Percentiles rank a stretch among this genome's conserved stretches.
Evolutionary conservation across 2,797 vertebrate genomes (phyloP).

Genomic region (Diglossa cyanea): DNA sequence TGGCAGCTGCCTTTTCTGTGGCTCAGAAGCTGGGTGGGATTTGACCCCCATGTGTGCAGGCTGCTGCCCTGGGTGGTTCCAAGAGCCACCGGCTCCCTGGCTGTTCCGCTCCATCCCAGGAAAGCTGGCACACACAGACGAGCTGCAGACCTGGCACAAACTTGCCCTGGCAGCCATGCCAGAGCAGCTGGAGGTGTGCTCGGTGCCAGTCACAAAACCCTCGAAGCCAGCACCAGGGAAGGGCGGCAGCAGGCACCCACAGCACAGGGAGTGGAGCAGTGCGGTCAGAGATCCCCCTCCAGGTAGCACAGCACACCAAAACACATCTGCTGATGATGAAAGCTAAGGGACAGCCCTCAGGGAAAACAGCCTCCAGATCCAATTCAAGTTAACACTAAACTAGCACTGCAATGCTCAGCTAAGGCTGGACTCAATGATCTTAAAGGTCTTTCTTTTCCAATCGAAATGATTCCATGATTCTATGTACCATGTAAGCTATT

Average conservation of each 20-base stretch:
- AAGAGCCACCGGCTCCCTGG: background rate
- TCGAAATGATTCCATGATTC: background rate
- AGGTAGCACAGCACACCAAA: fast-evolving
- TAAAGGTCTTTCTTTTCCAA: background rate
- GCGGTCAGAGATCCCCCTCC: background rate
- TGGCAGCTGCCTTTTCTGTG: background rate
- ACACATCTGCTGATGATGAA: background rate
- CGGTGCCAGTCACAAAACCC: background rate
- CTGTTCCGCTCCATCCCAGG: fast-evolving
- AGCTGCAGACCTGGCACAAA: background rate
- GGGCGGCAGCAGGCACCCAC: fast-evolving
- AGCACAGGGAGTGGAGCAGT: fast-evolving
- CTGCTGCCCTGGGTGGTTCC: fast-evolving
- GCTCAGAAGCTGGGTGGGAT: fast-evolving
- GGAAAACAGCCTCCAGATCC: background rate
- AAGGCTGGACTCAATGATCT: background rate
- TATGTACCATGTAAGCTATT: background rate
- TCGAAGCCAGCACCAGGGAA: background rate
- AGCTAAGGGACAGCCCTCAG: background rate
- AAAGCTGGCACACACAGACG: fast-evolving
- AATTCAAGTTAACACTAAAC: background rate
- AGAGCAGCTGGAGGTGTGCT: background rate
- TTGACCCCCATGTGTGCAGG: fast-evolving
- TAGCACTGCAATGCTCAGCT: background rate
- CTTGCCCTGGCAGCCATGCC: background rate